Evolutionary conservation across 2,888 invertebrate species (phyloP).

Genomic region (Coecobrya sp.): DNA sequence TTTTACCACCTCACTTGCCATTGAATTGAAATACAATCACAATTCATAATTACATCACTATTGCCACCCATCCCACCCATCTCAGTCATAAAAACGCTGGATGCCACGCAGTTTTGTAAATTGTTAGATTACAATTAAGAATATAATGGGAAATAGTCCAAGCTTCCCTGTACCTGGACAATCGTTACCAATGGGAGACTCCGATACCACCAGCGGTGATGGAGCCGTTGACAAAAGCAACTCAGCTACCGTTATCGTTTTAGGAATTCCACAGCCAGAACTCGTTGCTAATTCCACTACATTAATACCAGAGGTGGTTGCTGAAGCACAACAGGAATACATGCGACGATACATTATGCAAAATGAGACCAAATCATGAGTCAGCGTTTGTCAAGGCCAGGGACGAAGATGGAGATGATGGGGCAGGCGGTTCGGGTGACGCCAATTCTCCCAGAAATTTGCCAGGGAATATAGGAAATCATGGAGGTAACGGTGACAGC

Average conservation of each 20-base stretch:
- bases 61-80: no score
- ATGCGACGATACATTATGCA: background rate
- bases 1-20: no score
- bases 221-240: background rate
- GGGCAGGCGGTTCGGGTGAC: background rate
- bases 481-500: constrained; percentile 6
- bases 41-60: no score
- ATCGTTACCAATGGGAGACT: background rate
- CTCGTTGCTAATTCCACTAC: background rate
- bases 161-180: background rate
- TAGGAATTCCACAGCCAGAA: background rate
- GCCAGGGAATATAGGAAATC: no score
- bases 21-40: no score
- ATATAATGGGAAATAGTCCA: no score
- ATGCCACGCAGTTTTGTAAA: no score
- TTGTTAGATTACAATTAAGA: no score
- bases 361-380: background rate
- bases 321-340: background rate
- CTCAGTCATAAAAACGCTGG: no score
- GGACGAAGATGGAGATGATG: background rate
- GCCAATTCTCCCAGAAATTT: background rate
- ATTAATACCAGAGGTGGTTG: background rate
- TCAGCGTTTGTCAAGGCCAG: background rate
- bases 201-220: no score
- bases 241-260: background rate